Evolutionary conservation across 2,888 invertebrate genomes (phyloP).

Genomic region (Patella pellucida): DNA sequence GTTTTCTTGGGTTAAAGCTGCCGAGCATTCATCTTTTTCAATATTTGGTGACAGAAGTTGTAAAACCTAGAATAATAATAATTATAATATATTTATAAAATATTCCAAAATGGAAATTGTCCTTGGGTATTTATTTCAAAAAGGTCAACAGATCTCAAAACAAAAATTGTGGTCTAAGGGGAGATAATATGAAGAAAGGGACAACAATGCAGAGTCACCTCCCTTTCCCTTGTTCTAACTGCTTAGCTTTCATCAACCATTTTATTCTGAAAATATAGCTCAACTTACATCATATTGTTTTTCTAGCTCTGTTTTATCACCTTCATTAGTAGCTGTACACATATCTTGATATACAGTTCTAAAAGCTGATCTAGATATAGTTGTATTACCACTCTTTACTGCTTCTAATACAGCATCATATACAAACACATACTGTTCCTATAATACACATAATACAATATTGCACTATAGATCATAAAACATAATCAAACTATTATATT

Average conservation of each 20-base stretch:
- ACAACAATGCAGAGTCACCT: neutral
- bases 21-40: conserved; percentile 60
- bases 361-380: conserved; percentile 56
- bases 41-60: conserved; percentile 57
- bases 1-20: conserved; percentile 56
- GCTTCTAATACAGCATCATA: conserved; percentile 63
- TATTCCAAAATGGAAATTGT: too few species aligned
- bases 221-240: neutral
- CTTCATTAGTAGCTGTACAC: conserved; percentile 45
- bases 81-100: too few species aligned
- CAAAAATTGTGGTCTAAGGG: neutral
- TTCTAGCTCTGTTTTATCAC: conserved; percentile 52
- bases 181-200: neutral
- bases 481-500: too few species aligned
- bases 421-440: conserved; percentile 68
- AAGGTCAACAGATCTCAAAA: too few species aligned
- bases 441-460: conserved; percentile 18
- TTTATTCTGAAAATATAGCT: too few species aligned
- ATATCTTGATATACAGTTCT: conserved; percentile 54
- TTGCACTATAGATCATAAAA: too few species aligned
- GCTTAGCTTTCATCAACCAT: too few species aligned
- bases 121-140: too few species aligned
- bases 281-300: conserved; percentile 64
- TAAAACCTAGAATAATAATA: conserved; percentile 45
- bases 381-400: conserved; percentile 59